Evolutionary conservation across 37 sponge, comb jelly and placozoan genomes (phyloP), one percentile per base, ranked within the genome.

Genomic region (Mnemiopsis leidyi): DNA sequence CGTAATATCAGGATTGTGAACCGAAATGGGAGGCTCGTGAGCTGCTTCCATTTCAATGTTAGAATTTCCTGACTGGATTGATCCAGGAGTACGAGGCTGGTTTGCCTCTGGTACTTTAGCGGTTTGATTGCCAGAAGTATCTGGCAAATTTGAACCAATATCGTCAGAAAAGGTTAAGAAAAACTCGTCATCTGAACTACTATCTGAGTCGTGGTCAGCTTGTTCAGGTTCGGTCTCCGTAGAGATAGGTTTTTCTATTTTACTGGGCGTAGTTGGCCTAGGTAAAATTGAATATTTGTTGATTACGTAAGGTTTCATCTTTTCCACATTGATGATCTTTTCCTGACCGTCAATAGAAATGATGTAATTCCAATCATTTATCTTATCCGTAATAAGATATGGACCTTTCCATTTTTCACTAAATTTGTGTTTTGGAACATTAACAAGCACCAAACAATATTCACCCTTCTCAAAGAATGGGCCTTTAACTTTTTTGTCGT

Each of bases 401-500:
- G 82, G 82, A 36, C 82, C 82, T 2, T 34, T 79, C 82, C 82
- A 79, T 1, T 23, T 3, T 29, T 79, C 37, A 79, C 31, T 29
- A 79, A 23, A 79, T 79, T 79, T 79, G 29, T 79, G 82, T 9
- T 79, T 79, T 29, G 37, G 82, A 33, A 33, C 38, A 31, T 79
- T 79, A 36, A 79, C 82, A 28, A 28, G 34, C 1, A 79, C 36
- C 23, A 79, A 36, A 33, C 33, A 28, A 1, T 33, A 79, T 5
- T 79, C 36, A 1, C 36, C 36, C 21, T 79, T 31, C 21, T 79
- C 36, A 35, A 79, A 79, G 29, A 79, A 79, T 29, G 82, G 82
- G 32, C 82, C 82, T 7, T 35, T 31, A 31, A 79, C 36, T 20
- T 79, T 79, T 79, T 79, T 79, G 82, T 79, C 82, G 32, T 79